Conservation (phyloP, 1,140 invertebrate species). For the Drosophila teissieri region DNA sequence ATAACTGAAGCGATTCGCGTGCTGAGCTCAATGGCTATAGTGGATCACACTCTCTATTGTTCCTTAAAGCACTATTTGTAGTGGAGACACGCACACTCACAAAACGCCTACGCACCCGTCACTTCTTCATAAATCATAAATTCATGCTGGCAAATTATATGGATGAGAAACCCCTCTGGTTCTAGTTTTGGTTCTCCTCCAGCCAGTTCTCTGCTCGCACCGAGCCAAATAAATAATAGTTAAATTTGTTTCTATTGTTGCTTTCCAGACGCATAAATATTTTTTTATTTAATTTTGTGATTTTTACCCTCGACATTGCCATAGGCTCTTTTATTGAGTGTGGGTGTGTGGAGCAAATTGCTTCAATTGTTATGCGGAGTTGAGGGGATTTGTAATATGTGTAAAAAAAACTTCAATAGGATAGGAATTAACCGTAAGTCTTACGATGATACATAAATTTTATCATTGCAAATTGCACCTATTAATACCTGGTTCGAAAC, state of each 20-base stretch:
- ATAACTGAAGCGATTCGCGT: constrained; percentile 77
- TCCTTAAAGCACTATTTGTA: constrained; percentile 67
- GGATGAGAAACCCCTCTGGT: constrained; percentile 56
- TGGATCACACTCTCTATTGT: constrained; percentile 55
- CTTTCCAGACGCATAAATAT: constrained; percentile 53
- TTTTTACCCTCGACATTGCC: constrained; percentile 54
- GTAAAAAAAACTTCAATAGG: constrained; percentile 28
- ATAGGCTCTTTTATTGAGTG: constrained; percentile 31
- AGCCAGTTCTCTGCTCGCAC: constrained; percentile 35
- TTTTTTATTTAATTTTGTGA: constrained; percentile 80
- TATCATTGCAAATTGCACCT: neutral
- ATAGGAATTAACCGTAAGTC: neutral
- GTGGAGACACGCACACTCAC: constrained; percentile 58
- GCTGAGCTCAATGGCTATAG: constrained; percentile 68
- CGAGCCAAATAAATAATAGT: constrained; percentile 75
- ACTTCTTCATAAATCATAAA: constrained; percentile 74
- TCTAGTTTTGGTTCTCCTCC: constrained; percentile 13
- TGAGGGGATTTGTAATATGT: constrained; percentile 41
- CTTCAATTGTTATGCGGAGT: constrained; percentile 59
- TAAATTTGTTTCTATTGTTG: constrained; percentile 60
- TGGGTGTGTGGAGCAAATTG: constrained; percentile 48
- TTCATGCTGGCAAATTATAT: constrained; percentile 77
- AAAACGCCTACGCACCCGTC: neutral
- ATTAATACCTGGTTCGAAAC: neutral
- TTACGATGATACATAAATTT: neutral